Base-by-base conservation (phyloP, 2,888 invertebrate genomes). In the Arctia plantaginis region DNA sequence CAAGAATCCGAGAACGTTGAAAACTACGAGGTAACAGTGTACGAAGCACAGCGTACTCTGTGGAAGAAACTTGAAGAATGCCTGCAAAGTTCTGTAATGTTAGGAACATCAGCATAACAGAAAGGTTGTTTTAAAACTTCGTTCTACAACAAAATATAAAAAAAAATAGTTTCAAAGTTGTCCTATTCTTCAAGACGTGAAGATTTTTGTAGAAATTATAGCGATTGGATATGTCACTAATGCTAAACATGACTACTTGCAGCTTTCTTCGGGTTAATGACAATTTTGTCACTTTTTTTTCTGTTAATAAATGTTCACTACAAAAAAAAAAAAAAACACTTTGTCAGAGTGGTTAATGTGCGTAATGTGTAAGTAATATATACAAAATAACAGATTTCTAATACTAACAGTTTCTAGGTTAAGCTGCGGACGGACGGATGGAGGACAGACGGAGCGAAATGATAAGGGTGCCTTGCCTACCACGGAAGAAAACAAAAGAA, bases 1-100 rank as follows among this genome's bases (percentile, higher is more conserved):
- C 62, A 62, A 62, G 62, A 62, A 62, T 30, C 59, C 59, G 27
- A 59, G n/a, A 59, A 59, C 59, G 59, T 27, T 59, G 59, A 27
- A 30, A 30, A 59, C 59, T 59, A n/a, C 15, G 27, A 30, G 15
- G 59, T 59, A 59, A 59, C 59, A 59, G 27, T 27, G n/a, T 59
- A 59, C 59, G 59, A 15, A 30, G 27, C 62, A 62, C 30, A 6
- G 30, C 20, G 23, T 44, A 51, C 27, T 27, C 0, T 62, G 62
- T 4, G 4, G 18, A 7, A 62, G 27, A 15, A 62, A 62, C 62
- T 62, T 18, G 15, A 62, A 30, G 27, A 30, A 30, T 62, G 30
- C 15, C 15, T 30, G 27, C 15, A 30, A 30, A 62, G 62, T 30
- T 18, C 13, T 15, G 27, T 30, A 66, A 39, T 65, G 35, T 23